Evolutionary conservation across 2,113 vertebrate genomes (phyloP).

Genomic region (Sardina pilchardus): DNA sequence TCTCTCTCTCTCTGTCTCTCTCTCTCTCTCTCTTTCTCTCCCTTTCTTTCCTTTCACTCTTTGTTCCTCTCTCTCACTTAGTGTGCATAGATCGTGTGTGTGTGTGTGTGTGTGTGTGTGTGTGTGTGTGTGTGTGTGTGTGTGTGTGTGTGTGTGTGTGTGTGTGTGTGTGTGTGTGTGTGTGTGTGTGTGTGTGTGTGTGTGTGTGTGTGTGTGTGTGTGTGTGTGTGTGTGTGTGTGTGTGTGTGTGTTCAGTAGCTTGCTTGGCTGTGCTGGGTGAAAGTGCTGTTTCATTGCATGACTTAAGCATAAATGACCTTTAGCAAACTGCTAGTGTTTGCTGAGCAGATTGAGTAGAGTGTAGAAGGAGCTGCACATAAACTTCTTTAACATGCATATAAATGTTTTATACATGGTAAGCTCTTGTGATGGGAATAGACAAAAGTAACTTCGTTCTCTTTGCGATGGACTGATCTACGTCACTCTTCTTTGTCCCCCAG

Average conservation of each 20-base stretch:
- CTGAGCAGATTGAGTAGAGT: not conserved
- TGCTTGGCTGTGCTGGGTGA: no score
- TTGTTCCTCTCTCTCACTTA: not conserved
- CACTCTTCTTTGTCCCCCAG: constrained; percentile 66
- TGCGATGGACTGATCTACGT: not conserved
- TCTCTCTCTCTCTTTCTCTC: not conserved
- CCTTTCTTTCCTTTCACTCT: not conserved
- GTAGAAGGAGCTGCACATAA: not conserved
- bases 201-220: no score
- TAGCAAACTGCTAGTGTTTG: not conserved
- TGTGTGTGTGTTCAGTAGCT: no score
- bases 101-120: no score
- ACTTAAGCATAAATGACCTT: not conserved
- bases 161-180: no score
- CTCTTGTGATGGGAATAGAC: not conserved
- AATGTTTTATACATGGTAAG: no score
- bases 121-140: no score
- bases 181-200: no score
- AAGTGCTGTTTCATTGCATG: not conserved
- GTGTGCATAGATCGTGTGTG: no score
- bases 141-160: no score
- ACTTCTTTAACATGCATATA: not conserved
- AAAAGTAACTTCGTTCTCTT: not conserved
- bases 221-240: not conserved
- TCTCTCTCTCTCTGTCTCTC: not conserved